Base-by-base conservation (phyloP, 2,797 vertebrate genomes). In the Enteromius mattozi region DNA sequence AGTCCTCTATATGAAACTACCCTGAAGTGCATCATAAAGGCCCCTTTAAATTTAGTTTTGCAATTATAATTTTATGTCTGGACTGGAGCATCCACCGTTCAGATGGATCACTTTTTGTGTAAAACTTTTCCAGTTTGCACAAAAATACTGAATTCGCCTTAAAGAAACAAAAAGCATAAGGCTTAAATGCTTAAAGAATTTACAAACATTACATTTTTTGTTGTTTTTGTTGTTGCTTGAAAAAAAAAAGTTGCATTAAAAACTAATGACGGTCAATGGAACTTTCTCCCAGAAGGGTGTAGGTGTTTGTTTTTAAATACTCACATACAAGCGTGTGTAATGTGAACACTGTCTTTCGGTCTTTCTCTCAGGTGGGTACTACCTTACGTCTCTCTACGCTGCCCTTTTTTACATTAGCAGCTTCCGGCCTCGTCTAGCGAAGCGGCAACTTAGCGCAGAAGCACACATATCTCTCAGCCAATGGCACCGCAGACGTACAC, bases 311-410 rank as follows among this genome's bases (percentile, higher is more conserved):
- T 33, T 35, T 10, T 0, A 54, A 54, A 19, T 14, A n/a, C 33
- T 49, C 24, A 1, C 42, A 74, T 16, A 54, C 10, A 10, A 27
- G 24, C 13, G 0, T 54, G 45, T 2, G 13, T 35, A 24, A 59
- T 16, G 0, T 4, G 16, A 33, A 19, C 13, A 8, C 35, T 68
- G 21, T 51, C 42, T 33, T 51, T 69, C 27, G n/a, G 10, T 65
- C 16, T 54, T 66, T 78, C 42, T 37, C 6, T 75, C 87, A 98
- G 97, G 96, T 35, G 97, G 97, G 9, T 98, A 98, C 92, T 98
- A 97, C 91, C 93, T 98, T 82, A 98, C 97, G 6, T 96, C 97
- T 10, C 90, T 97, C 81, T 98, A 97, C 47, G 97, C 96, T 59
- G 94, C 97, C 2, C 94, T 98, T 35, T 95, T 94, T 92, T 96